Evolutionary conservation across 2,113 vertebrate species (phyloP).

Genomic region (Talpa occidentalis): DNA sequence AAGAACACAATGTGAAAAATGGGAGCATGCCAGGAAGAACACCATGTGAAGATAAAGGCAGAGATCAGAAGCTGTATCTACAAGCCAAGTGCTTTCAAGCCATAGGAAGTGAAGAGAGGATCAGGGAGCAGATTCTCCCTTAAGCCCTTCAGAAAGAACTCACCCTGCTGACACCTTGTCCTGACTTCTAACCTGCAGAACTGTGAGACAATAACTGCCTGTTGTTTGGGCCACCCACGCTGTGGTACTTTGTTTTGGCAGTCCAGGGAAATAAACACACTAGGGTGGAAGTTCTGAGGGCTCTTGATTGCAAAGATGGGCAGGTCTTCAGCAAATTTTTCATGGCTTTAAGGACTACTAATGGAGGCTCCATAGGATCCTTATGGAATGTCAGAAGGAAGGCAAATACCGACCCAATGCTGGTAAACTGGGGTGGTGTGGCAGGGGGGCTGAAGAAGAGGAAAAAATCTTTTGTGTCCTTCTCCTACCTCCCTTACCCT

Average conservation of each 20-base stretch:
- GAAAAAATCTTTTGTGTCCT: neutral
- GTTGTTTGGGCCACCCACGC: neutral
- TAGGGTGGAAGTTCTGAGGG: neutral
- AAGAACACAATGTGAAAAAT: neutral
- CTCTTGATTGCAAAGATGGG: neutral
- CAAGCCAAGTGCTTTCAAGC: neutral
- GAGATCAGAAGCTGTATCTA: neutral
- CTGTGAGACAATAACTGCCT: neutral
- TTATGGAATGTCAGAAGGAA: conserved; percentile 3
- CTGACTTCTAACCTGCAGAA: neutral
- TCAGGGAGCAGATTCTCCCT: neutral
- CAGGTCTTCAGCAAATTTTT: neutral
- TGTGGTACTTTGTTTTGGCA: neutral
- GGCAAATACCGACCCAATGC: neutral
- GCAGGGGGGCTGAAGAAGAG: neutral
- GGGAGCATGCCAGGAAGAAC: neutral
- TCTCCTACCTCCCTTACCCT: neutral
- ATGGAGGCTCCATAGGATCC: neutral
- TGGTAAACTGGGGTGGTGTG: neutral
- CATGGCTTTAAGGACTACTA: neutral
- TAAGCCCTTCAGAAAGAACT: neutral
- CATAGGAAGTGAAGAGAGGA: neutral
- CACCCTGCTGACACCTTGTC: neutral
- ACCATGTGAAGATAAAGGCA: neutral
- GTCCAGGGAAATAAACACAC: neutral